Evolutionary conservation across 2,888 invertebrate species (phyloP).

Genomic region (Polyploca ridens): DNA sequence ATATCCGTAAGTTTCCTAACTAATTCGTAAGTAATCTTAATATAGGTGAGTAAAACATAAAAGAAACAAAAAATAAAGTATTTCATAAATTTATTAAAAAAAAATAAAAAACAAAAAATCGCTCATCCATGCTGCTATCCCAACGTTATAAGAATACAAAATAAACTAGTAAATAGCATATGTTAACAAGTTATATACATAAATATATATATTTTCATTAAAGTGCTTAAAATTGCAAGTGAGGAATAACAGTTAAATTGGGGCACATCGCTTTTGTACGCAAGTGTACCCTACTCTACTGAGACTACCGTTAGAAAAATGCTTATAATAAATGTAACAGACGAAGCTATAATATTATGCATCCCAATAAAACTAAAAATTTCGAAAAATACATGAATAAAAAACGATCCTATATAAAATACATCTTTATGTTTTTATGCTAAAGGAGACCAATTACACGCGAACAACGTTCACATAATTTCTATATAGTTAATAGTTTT

Average conservation of each 20-base stretch:
- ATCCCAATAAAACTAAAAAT: constrained; percentile 55
- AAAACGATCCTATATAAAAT: constrained; percentile 63
- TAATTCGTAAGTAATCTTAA: constrained; percentile 17
- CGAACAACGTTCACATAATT: constrained; percentile 44
- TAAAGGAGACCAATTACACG: constrained; percentile 60
- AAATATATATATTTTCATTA: constrained; percentile 46
- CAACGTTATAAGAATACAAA: constrained; percentile 69
- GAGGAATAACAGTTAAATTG: constrained; percentile 44
- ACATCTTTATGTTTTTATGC: constrained; percentile 51
- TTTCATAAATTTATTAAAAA: constrained; percentile 82
- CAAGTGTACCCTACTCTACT: constrained; percentile 32
- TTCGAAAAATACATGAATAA: constrained; percentile 68
- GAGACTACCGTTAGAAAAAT: constrained; percentile 45
- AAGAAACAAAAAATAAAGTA: constrained; percentile 59
- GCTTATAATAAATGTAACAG: constrained; percentile 45
- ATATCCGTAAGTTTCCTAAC: constrained; percentile 19
- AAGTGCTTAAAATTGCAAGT: constrained; percentile 54
- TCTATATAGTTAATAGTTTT: constrained; percentile 47
- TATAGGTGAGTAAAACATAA: constrained; percentile 30
- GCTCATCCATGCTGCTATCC: constrained; percentile 69
- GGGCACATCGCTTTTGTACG: constrained; percentile 39
- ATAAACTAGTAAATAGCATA: constrained; percentile 65
- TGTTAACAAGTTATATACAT: constrained; percentile 71
- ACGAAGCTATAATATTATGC: constrained; percentile 46
- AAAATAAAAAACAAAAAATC: constrained; percentile 73